Conservation (phyloP, 2,113 vertebrate genomes). For the Carollia perspicillata region DNA sequence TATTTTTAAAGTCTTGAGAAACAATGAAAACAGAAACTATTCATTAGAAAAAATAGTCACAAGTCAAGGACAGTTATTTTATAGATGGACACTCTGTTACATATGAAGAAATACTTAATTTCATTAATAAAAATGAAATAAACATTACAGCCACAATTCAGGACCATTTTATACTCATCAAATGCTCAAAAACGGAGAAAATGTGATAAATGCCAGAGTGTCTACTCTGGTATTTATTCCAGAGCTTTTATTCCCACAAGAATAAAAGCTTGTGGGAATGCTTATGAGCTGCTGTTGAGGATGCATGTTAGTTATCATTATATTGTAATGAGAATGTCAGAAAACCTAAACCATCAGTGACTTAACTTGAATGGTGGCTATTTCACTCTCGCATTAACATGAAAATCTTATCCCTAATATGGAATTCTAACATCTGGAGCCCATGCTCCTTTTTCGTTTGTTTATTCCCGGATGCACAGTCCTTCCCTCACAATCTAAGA, state of each 20-base stretch:
- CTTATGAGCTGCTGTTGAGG: neutral
- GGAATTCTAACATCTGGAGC: neutral
- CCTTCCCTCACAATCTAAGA: neutral
- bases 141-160: neutral
- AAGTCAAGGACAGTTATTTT: neutral
- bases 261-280: neutral
- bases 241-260: too few relatives aligned
- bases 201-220: neutral
- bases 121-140: neutral
- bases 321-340: neutral
- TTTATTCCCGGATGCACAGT: neutral
- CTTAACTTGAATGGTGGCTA: neutral
- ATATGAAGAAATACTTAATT: neutral
- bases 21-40: neutral
- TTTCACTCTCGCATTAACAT: neutral
- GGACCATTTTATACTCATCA: neutral
- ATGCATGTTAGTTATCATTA: neutral
- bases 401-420: neutral
- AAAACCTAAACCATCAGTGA: neutral
- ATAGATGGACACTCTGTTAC: neutral
- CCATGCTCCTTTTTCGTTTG: neutral
- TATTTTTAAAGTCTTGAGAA: neutral
- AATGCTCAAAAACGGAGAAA: neutral
- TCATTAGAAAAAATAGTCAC: neutral
- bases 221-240: too few relatives aligned